These are phyloP conservation scores for Anolis sagrei DNA, from an alignment of 2,113 vertebrate genomes.

Conservation along the genomic window DNA sequence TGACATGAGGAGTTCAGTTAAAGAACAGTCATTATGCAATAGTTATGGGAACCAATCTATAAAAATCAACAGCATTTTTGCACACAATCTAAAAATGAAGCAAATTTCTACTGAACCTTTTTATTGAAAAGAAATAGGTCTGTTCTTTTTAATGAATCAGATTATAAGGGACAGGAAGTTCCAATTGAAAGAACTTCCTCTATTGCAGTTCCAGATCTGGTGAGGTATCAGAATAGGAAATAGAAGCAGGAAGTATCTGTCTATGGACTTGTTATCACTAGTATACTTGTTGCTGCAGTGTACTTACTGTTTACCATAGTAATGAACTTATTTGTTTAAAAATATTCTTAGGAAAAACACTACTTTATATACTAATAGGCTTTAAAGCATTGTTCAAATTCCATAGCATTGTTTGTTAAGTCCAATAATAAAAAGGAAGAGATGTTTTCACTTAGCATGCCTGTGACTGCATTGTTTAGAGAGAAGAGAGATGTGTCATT, in stretches of 20 bases:
- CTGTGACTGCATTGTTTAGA: neutral
- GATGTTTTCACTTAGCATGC: conserved; percentile 27
- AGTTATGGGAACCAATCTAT: neutral
- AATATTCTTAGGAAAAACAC: conserved; percentile 65
- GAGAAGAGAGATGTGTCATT: neutral
- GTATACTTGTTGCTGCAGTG: conserved; percentile 78
- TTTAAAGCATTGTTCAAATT: neutral
- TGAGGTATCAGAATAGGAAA: conserved; percentile 79
- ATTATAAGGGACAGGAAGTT: conserved; percentile 77
- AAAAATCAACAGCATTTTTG: neutral
- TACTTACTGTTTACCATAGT: conserved; percentile 78
- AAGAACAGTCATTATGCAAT: neutral
- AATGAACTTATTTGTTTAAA: conserved; percentile 77
- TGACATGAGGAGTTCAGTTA: neutral
- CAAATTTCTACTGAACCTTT: conserved; percentile 38
- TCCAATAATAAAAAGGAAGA: conserved; percentile 33
- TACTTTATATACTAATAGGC: conserved; percentile 38
- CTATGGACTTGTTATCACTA: conserved; percentile 82
- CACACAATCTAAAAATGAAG: neutral
- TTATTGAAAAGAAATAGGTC: conserved; percentile 33
- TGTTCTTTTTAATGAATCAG: conserved; percentile 38
- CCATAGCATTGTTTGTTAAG: conserved; percentile 13
- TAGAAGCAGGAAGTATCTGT: conserved; percentile 84
- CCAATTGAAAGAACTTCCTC: conserved; percentile 79
- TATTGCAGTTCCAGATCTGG: conserved; percentile 71